phyloP scores from a whole-genome alignment of 2,797 vertebrate genomes.

The Adrianichthys oophorus region DNA sequence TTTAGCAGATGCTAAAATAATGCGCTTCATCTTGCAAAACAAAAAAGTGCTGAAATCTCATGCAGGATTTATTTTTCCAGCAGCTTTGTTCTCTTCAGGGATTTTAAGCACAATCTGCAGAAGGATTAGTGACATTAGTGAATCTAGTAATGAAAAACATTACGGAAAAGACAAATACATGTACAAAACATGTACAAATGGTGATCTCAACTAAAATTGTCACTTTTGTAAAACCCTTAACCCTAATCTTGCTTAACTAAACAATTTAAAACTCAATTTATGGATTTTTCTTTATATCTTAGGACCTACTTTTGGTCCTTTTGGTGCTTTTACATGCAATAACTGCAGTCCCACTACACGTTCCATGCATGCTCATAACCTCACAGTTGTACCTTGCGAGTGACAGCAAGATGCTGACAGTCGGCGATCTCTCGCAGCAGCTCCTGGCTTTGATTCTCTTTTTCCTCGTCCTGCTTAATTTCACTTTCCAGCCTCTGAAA shows the following conservation, averaged over 20 bases:
- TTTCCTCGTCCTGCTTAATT: slow-evolving; percentile 89
- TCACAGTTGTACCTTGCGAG: slow-evolving; percentile 82
- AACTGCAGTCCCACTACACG: slow-evolving; percentile 2
- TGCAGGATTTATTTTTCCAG: neutral
- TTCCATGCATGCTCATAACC: slow-evolving; percentile 1
- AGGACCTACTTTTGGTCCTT: neutral
- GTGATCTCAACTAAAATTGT: slow-evolving; percentile 6
- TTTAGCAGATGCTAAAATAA: neutral
- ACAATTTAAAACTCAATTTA: no score
- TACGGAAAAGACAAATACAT: neutral
- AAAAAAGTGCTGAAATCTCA: slow-evolving; percentile 2
- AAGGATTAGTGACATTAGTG: slow-evolving; percentile 41
- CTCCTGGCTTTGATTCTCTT: slow-evolving; percentile 85
- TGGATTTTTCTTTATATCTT: no score
- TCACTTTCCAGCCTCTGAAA: slow-evolving; percentile 93
- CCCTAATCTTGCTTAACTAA: no score
- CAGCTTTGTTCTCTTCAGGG: neutral
- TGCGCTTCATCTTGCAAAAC: slow-evolving; percentile 14
- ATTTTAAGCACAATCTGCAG: slow-evolving; percentile 53
- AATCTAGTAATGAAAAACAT: slow-evolving; percentile 29
- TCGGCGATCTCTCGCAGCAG: slow-evolving; percentile 88
- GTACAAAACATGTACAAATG: neutral
- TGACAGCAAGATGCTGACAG: slow-evolving; percentile 86
- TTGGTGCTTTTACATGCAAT: neutral
- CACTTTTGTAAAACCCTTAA: no score